Base-by-base conservation (phyloP, 2,113 vertebrate genomes). In the Lampris megalopsis region DNA sequence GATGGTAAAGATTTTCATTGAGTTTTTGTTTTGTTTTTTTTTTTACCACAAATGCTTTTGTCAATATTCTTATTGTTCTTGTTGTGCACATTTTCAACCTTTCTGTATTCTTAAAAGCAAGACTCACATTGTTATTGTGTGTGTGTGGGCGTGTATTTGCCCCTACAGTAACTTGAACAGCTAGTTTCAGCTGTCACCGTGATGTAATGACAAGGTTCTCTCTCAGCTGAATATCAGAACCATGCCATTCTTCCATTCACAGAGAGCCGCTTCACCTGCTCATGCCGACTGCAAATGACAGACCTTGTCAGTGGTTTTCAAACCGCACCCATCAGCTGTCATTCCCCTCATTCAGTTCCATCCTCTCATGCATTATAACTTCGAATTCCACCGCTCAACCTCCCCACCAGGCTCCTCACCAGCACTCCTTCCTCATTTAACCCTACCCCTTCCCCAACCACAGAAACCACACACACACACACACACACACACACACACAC, bases 1-100 rank as follows among this genome's bases (percentile, higher is more conserved):
- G 67, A 92, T 97, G 96, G 96, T 97, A 93, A 96, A 91, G 0
- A 49, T 42, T 24, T 24, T 24, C 24, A 24, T 24, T 24, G 24
- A 24, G 24, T 24, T 24, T 24, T 24, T n/a, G n/a, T 24, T 24
- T 24, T 24, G 0, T 24, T 24, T 24, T 11, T 11, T 6, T 10
- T n/a, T n/a, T 65, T 41, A 24, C 0, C 75, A 93, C 5, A 47
- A 45, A 35, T 3, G 36, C 42, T 9, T 24, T 58, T 24, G 5
- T 11, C 5, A 24, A 41, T 57, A 4, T 43, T 61, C 11, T 7
- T n/a, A 0, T 11, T 54, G 1, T 36, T 1, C 48, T 63, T 45
- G 4, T 45, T 45, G 7, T 45, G 43, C 43, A 7, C 48, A n/a
- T 24, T 11, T 37, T 42, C 9, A 41, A 4, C 60, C 41, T 6